These are phyloP conservation scores for Chaenogobius annularis DNA, from an alignment of 2,113 vertebrate species.

Conservation along the genomic window DNA sequence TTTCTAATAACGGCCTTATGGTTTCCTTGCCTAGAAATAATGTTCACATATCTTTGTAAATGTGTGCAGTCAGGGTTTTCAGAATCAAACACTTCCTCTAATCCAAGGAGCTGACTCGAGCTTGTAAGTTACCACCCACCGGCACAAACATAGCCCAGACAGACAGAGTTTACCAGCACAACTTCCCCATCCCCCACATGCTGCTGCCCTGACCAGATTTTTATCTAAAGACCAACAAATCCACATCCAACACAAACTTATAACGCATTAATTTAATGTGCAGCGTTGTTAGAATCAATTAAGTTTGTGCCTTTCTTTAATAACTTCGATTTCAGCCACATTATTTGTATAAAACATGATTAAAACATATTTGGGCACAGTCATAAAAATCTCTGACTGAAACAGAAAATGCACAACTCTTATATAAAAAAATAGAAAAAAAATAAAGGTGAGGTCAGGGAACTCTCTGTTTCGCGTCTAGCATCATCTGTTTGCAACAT, in stretches of 20 bases:
- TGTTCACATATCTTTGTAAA: background rate
- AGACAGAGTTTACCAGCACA: background rate
- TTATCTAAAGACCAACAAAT: background rate
- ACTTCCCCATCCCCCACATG: background rate
- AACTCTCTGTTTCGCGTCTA: constrained; percentile 9
- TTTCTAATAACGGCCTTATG: background rate
- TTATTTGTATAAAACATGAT: background rate
- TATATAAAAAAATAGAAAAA: background rate
- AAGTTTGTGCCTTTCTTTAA: background rate
- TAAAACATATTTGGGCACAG: background rate
- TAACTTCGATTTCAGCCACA: background rate
- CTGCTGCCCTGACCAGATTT: background rate
- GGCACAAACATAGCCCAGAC: background rate
- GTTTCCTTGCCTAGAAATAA: constrained; percentile 2
- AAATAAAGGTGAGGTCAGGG: background rate
- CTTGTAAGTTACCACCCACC: constrained; percentile 5
- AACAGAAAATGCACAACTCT: background rate
- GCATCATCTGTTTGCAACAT: constrained; percentile 26
- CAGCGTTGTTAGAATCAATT: background rate
- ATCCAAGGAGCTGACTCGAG: constrained; percentile 25
- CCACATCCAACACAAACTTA: background rate
- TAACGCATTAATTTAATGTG: background rate
- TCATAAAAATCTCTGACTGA: background rate
- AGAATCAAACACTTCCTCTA: constrained; percentile 36
- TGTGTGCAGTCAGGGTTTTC: constrained; percentile 18